phyloP scores from a whole-genome alignment of 1,140 invertebrate genomes.

The Penaeus vannamei region DNA sequence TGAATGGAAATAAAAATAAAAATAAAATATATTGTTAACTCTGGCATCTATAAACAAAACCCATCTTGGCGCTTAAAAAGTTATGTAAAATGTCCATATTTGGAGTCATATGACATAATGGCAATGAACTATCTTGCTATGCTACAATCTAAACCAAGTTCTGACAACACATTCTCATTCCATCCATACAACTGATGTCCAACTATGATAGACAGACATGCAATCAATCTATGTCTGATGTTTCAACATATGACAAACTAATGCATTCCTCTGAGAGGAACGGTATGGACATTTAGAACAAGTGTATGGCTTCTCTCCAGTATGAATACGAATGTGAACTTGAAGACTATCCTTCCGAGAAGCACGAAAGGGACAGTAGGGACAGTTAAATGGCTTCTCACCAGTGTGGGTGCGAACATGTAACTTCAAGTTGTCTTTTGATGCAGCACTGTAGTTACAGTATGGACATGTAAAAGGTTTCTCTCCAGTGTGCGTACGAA shows the following conservation, averaged over 20 bases:
- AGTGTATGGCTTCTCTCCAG: slow-evolving; percentile 55
- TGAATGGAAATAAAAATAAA: no score
- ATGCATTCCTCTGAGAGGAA: slow-evolving; percentile 60
- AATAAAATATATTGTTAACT: no score
- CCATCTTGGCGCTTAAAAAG: no score
- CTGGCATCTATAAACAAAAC: no score
- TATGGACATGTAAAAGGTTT: slow-evolving; percentile 58
- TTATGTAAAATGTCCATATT: no score
- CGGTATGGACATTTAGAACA: slow-evolving; percentile 60
- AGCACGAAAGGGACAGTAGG: slow-evolving; percentile 59
- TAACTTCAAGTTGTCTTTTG: slow-evolving; percentile 58
- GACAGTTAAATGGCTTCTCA: slow-evolving; percentile 57
- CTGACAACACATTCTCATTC: no score
- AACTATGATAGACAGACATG: no score
- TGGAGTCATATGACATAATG: no score
- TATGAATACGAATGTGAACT: slow-evolving; percentile 60
- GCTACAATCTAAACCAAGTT: no score
- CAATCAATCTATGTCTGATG: slow-evolving; percentile 13
- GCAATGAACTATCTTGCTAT: no score
- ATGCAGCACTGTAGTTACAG: slow-evolving; percentile 54
- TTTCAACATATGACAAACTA: slow-evolving; percentile 61
- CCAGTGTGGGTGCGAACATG: slow-evolving; percentile 60
- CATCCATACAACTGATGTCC: no score
- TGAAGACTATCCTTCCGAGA: slow-evolving; percentile 57
- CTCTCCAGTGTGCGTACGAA: slow-evolving; percentile 60